Base-by-base conservation (phyloP, 2,888 invertebrate genomes). In the Drosophila leonis region DNA sequence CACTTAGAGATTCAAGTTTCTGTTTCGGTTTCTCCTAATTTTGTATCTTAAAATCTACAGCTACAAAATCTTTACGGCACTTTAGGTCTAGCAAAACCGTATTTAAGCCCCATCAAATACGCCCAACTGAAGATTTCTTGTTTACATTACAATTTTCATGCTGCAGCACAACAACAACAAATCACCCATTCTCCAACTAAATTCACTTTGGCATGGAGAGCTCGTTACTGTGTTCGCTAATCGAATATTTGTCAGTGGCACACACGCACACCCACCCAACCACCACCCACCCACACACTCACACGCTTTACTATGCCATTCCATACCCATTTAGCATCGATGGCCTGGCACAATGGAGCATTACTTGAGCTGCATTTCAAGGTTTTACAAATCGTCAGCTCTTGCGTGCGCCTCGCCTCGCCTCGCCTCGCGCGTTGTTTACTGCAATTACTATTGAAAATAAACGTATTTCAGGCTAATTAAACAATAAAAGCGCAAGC, bases 391-490 rank as follows among this genome's bases (percentile, higher is more conserved):
- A 83, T 86, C 82, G 81, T 72, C 83, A 63, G 70, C 65, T 65
- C 57, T 75, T 68, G 65, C 67, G 68, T 71, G 55, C 63, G 59
- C 68, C 35, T n/a, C 66, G 64, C n/a, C n/a, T n/a, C n/a, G n/a
- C n/a, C n/a, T n/a, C n/a, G n/a, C 72, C 72, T 73, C 64, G 72
- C 71, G 33, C 77, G 55, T 82, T 89, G 84, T 85, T 90, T 83
- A 83, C 90, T 75, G 56, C 90, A 80, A 86, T 85, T 85, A 66
- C 73, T 70, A 90, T 80, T 72, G 86, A 90, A 85, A 90, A 90
- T 90, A 85, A 85, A 86, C 90, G 86, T 90, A 86, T 90, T 90
- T 85, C 85, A 86, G 78, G 90, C 85, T 85, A 85, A 85, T 85
- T 85, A 85, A 88, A 85, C 88, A 85, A 90, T 78, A 88, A 84